Base-by-base conservation (phyloP, 2,797 vertebrate genomes). In the Luscinia luscinia region DNA sequence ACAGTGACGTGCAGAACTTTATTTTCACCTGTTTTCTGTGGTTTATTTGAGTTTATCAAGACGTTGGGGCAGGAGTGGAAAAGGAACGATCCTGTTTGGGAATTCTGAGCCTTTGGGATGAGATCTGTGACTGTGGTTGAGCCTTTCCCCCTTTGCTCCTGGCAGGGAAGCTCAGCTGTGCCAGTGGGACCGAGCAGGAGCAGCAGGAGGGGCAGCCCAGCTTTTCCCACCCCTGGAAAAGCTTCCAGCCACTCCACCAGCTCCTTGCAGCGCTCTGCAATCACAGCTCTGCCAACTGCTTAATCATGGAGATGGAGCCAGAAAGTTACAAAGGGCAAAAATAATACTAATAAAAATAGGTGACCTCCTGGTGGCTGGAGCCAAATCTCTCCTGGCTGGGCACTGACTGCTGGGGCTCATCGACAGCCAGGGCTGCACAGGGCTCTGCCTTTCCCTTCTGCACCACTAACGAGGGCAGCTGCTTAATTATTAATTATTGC, bases 361-460 rank as follows among this genome's bases (percentile, higher is more conserved):
- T 45, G 41, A 13, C 14, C 76, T 87, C 21, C 58, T 9, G 34
- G 28, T 13, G 34, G 34, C 34, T 34, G 34, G 34, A 34, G 34
- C 34, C 34, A 34, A 34, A 34, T 7, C 34, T 34, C 34, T 34
- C 34, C 34, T 34, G 84, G 51, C 74, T 90, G 43, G 43, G 20
- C 89, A 48, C 95, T 92, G 93, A 89, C 55, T 94, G 82, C 77
- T 62, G 83, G 34, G 48, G 73, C 76, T 84, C 30, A 36, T 59
- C 11, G 48, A 20, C 40, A 4, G 51, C 28, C 52, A 20, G 57
- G 32, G 83, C 8, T 38, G 43, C 16, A 34, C 67, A 46, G 79
- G 32, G 26, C 61, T 61, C 43, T 18, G n/a, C 16, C 6, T 76
- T 43, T 46, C 48, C 26, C 5, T 30, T 3, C 49, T 51, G 49